Conservation (phyloP, 2,113 vertebrate species). For the Callospermophilus lateralis region DNA sequence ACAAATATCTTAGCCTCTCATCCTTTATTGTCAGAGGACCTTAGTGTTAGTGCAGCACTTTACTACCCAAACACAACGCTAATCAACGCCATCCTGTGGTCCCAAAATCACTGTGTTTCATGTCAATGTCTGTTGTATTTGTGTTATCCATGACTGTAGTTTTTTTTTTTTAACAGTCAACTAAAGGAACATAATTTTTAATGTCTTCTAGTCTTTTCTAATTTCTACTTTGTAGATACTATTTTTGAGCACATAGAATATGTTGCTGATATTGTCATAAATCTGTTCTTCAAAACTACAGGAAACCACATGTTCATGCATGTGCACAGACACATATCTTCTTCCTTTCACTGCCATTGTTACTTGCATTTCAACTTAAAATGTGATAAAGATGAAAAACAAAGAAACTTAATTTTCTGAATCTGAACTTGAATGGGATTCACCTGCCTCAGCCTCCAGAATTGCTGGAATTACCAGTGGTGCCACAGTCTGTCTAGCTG, state of each 20-base stretch:
- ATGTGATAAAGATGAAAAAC: not conserved
- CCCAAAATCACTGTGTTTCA: not conserved
- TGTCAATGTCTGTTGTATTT: not conserved
- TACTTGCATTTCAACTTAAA: conserved; percentile 18
- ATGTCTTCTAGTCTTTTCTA: conserved; percentile 17
- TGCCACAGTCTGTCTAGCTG: no score
- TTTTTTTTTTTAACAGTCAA: not conserved
- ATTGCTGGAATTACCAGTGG: no score
- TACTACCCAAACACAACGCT: not conserved
- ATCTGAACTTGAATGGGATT: no score
- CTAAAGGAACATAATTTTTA: not conserved
- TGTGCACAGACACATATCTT: not conserved
- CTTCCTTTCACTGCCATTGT: not conserved
- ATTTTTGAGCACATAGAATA: not conserved
- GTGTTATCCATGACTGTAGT: not conserved
- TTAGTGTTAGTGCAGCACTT: not conserved
- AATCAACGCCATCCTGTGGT: not conserved
- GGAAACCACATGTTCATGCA: not conserved
- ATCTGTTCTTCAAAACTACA: conserved; percentile 3
- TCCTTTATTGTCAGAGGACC: not conserved
- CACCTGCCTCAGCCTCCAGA: no score
- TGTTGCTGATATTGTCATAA: not conserved
- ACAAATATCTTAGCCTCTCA: not conserved
- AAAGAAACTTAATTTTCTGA: not conserved
- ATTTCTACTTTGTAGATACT: not conserved